phyloP scores from a whole-genome alignment of 2,113 vertebrate genomes.

The Odocoileus virginianus region DNA sequence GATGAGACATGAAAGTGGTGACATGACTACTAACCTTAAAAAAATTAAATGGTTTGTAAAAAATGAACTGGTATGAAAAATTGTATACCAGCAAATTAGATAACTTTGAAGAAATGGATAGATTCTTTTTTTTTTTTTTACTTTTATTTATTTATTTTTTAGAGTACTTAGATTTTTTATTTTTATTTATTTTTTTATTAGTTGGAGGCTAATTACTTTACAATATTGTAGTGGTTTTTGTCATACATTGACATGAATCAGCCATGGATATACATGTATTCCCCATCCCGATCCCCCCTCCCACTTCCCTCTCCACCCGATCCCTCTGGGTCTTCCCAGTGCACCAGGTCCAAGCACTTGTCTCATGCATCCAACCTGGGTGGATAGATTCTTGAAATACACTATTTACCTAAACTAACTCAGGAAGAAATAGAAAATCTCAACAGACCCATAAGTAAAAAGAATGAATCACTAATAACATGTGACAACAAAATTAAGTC shows the following conservation, averaged over 20 bases:
- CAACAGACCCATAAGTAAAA: background rate
- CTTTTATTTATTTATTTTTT: too few species aligned
- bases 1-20: background rate
- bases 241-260: too few species aligned
- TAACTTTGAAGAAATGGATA: background rate
- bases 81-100: background rate
- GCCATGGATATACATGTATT: too few species aligned
- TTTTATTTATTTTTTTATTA: too few species aligned
- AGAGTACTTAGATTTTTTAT: too few species aligned
- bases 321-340: too few species aligned
- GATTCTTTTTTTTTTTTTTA: background rate
- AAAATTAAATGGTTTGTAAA: background rate
- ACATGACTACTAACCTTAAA: background rate
- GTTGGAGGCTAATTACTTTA: too few species aligned
- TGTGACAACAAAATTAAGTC: background rate
- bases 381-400: background rate
- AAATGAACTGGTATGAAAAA: background rate
- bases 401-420: background rate
- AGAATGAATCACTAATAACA: background rate
- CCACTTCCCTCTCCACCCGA: too few species aligned
- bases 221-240: too few species aligned
- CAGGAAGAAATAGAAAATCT: background rate
- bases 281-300: too few species aligned
- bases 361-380: too few species aligned
- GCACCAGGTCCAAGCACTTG: too few species aligned